These are phyloP conservation scores for Acronicta leporina DNA, from an alignment of 2,888 invertebrate genomes.

Conservation along the genomic window DNA sequence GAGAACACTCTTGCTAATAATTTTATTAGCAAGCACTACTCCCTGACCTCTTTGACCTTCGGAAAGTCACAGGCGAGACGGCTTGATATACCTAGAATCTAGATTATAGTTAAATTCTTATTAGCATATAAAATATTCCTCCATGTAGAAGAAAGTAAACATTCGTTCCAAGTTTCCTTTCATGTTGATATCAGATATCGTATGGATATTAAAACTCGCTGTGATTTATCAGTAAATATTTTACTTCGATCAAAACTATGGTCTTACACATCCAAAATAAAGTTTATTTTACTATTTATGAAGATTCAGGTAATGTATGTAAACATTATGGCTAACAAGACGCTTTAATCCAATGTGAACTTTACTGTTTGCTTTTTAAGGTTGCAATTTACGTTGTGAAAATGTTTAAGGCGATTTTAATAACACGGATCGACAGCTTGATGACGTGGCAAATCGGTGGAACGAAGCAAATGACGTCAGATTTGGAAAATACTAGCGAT, in stretches of 20 bases:
- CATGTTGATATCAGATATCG: slow-evolving; percentile 25
- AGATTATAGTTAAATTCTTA: slow-evolving; percentile 10
- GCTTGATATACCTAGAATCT: no score
- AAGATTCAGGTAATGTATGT: neutral
- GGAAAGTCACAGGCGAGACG: slow-evolving; percentile 1
- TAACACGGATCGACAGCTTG: slow-evolving; percentile 20
- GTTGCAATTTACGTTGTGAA: slow-evolving; percentile 3
- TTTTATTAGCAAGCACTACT: neutral
- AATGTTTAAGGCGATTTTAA: slow-evolving; percentile 6
- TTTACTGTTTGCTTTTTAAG: slow-evolving; percentile 1
- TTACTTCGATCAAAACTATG: slow-evolving; percentile 10
- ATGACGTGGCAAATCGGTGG: slow-evolving; percentile 21
- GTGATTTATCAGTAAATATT: slow-evolving; percentile 15
- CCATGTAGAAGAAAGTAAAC: slow-evolving; percentile 23
- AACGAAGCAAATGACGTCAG: slow-evolving; percentile 27
- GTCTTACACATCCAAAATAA: slow-evolving; percentile 1
- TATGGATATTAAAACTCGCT: slow-evolving; percentile 9
- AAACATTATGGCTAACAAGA: slow-evolving; percentile 8
- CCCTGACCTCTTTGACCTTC: slow-evolving; percentile 8
- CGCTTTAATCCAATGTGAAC: slow-evolving; percentile 1
- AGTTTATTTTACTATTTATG: slow-evolving; percentile 7
- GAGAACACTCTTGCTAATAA: no score
- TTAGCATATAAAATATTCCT: slow-evolving; percentile 27
- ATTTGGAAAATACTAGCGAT: slow-evolving; percentile 9
- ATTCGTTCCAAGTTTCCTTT: slow-evolving; percentile 15